These are phyloP conservation scores for Drosophila rhopaloa DNA, from an alignment of 1,140 invertebrate species.

Conservation along the genomic window DNA sequence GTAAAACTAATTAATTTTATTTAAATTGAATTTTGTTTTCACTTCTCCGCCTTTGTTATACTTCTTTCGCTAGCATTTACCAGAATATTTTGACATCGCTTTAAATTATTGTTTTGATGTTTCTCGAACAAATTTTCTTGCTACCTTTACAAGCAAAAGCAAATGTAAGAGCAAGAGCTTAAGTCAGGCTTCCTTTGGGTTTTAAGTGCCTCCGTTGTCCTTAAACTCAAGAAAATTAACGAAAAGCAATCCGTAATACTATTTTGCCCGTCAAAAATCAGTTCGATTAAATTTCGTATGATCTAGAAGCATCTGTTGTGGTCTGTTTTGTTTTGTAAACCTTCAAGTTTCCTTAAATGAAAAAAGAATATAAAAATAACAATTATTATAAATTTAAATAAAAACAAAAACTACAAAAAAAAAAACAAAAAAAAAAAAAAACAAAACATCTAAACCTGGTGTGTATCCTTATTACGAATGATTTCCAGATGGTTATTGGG, in stretches of 20 bases:
- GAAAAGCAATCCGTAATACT: slow-evolving; percentile 66
- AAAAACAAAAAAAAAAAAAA: slow-evolving; percentile 64
- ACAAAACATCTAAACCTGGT: slow-evolving; percentile 64
- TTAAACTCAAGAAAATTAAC: slow-evolving; percentile 39
- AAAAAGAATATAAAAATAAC: slow-evolving; percentile 72
- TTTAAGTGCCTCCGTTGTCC: slow-evolving; percentile 78
- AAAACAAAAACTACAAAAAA: slow-evolving; percentile 74
- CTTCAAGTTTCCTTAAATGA: slow-evolving; percentile 82
- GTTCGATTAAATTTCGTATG: slow-evolving; percentile 73
- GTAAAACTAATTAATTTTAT: slow-evolving; percentile 74
- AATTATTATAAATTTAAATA: slow-evolving; percentile 80
- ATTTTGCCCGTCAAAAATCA: slow-evolving; percentile 71
- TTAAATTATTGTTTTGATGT: slow-evolving; percentile 18
- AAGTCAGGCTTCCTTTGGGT: slow-evolving; percentile 62
- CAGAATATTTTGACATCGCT: slow-evolving; percentile 30
- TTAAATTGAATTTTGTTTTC: slow-evolving; percentile 75
- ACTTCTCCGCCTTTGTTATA: slow-evolving; percentile 28
- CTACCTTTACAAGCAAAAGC: slow-evolving; percentile 17
- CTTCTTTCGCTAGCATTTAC: slow-evolving; percentile 46
- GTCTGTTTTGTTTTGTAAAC: slow-evolving; percentile 84
- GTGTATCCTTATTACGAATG: slow-evolving; percentile 40
- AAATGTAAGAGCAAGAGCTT: slow-evolving; percentile 34
- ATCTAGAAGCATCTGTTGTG: slow-evolving; percentile 81
- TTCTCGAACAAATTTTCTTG: slow-evolving; percentile 21
- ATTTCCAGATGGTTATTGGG: slow-evolving; percentile 14